These are phyloP conservation scores for Stenotaenia linearis DNA, from an alignment of 2,888 invertebrate species.

Conservation along the genomic window DNA sequence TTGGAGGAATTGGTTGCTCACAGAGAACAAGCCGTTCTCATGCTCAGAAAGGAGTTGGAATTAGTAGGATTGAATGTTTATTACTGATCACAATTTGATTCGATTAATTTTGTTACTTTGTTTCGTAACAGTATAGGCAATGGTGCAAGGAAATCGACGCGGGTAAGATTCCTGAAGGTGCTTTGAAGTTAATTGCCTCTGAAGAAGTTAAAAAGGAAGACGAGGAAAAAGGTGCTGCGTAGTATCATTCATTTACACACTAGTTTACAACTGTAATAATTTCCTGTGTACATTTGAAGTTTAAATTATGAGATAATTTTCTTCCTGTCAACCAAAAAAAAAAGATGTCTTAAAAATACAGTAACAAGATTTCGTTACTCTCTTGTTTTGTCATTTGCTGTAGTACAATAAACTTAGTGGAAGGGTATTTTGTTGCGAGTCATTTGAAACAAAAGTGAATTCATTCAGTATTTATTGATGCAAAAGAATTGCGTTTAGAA, in stretches of 20 bases:
- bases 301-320: neutral
- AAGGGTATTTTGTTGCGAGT: neutral
- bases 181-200: conserved; percentile 69
- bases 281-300: neutral
- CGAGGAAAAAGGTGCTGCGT: neutral
- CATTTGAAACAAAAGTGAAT: neutral
- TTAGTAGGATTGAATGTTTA: too few relatives aligned
- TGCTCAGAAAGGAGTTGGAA: conserved; percentile 81
- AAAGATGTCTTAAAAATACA: neutral
- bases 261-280: neutral
- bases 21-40: conserved; percentile 83
- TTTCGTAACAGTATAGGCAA: conserved; percentile 61
- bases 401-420: neutral
- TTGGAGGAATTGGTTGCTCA: conserved; percentile 90
- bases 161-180: conserved; percentile 70
- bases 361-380: neutral
- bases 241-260: neutral
- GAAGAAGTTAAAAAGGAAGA: conserved; percentile 11
- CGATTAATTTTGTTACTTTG: neutral
- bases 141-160: conserved; percentile 77
- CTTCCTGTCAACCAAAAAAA: neutral
- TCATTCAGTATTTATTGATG: too few relatives aligned
- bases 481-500: too few relatives aligned
- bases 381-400: neutral
- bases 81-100: too few relatives aligned